Percentiles rank a stretch among this genome's conserved stretches.
Evolutionary conservation across 2,888 invertebrate species (phyloP).

Genomic region (Aspidiotus rigidus): DNA sequence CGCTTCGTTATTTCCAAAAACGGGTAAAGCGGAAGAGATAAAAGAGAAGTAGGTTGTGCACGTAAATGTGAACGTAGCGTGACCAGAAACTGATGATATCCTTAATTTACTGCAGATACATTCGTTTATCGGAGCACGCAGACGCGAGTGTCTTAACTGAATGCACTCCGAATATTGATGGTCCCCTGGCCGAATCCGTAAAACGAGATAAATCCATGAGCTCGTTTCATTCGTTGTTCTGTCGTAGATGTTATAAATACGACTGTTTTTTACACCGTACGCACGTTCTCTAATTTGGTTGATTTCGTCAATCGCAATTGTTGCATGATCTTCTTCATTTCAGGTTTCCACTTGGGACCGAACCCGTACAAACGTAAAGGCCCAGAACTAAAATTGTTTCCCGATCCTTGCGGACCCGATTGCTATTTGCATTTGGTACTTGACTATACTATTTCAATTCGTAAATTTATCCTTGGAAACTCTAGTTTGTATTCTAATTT

Average conservation of each 20-base stretch:
- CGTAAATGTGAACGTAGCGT: too few species aligned
- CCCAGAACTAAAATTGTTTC: conserved; percentile 75
- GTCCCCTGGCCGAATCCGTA: conserved; percentile 81
- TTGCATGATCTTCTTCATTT: background rate
- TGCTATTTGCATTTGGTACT: conserved; percentile 79
- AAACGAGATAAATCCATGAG: conserved; percentile 92
- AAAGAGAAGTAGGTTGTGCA: conserved; percentile 63
- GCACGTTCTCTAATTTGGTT: conserved; percentile 44
- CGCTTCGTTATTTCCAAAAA: conserved; percentile 83
- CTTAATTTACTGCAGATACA: conserved; percentile 52
- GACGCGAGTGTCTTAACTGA: conserved; percentile 83
- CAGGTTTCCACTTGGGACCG: conserved; percentile 68
- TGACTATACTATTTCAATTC: background rate
- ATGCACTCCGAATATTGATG: conserved; percentile 95
- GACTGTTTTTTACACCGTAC: conserved; percentile 96
- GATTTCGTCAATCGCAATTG: background rate
- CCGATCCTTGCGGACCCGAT: conserved; percentile 74
- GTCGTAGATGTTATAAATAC: conserved; percentile 94
- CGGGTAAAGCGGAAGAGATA: conserved; percentile 76
- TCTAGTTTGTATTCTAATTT: background rate
- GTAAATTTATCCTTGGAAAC: background rate
- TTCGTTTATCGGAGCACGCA: conserved; percentile 74
- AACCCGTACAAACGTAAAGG: conserved; percentile 79
- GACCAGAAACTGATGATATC: too few species aligned
- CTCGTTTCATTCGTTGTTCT: conserved; percentile 98